Evolutionary conservation across 2,113 vertebrate genomes (phyloP).

Genomic region (Aleadryas rufinucha): DNA sequence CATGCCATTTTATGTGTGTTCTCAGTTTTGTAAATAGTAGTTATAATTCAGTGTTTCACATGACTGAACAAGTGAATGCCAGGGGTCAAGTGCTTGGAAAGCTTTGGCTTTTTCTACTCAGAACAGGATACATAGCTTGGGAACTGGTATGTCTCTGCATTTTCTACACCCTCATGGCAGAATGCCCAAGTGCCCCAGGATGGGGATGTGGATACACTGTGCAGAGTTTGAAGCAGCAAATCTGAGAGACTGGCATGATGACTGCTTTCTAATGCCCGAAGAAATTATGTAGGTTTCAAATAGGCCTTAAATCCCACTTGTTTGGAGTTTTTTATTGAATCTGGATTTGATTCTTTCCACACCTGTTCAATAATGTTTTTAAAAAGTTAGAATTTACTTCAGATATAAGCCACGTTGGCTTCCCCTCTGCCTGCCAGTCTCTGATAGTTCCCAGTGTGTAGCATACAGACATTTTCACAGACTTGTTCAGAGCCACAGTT

Average conservation of each 20-base stretch:
- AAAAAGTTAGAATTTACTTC: not conserved
- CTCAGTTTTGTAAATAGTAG: not conserved
- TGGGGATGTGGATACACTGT: not conserved
- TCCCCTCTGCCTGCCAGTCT: not conserved
- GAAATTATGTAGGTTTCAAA: not conserved
- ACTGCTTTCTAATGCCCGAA: not conserved
- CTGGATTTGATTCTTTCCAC: not conserved
- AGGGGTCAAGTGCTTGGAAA: conserved; percentile 4
- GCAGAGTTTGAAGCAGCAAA: not conserved
- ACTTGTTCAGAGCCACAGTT: not conserved
- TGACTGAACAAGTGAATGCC: not conserved
- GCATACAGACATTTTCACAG: fast-evolving
- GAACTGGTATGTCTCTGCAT: not conserved
- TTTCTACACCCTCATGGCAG: not conserved
- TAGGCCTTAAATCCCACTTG: not conserved
- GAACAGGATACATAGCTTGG: not conserved
- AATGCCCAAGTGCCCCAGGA: not conserved
- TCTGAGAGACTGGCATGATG: not conserved
- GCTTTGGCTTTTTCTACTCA: not conserved
- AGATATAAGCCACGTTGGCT: not conserved
- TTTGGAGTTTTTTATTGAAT: not conserved
- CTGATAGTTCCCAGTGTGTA: fast-evolving
- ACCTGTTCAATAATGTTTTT: not conserved
- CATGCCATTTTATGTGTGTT: not conserved
- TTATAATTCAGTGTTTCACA: conserved; percentile 8